These are phyloP conservation scores for Esperia sulphurella DNA, from an alignment of 2,888 invertebrate genomes.

Conservation along the genomic window DNA sequence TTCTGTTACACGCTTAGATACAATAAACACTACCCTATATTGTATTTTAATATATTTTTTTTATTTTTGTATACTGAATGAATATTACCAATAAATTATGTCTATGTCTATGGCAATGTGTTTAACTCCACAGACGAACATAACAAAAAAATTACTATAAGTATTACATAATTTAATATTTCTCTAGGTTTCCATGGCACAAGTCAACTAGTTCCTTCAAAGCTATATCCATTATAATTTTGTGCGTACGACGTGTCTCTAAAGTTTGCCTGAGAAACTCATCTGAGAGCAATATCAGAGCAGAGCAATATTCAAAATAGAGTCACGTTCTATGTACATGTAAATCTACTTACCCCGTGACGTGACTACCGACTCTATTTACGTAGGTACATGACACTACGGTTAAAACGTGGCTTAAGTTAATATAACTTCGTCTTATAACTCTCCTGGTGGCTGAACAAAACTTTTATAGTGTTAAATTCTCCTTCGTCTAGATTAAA, in stretches of 20 bases:
- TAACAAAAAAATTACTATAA: too few relatives aligned
- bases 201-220: not conserved
- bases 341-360: conserved; percentile 71
- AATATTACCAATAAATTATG: too few relatives aligned
- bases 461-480: too few relatives aligned
- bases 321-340: conserved; percentile 67
- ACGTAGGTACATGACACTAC: not conserved
- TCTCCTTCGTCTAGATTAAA: too few relatives aligned
- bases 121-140: too few relatives aligned
- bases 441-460: not conserved
- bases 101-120: too few relatives aligned
- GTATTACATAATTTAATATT: too few relatives aligned
- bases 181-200: too few relatives aligned
- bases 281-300: conserved; percentile 47
- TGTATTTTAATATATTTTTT: too few relatives aligned
- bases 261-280: conserved; percentile 27
- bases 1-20: too few relatives aligned
- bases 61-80: too few relatives aligned
- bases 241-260: conserved; percentile 5
- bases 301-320: conserved; percentile 60
- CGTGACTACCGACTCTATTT: conserved; percentile 6
- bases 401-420: not conserved
- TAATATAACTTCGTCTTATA: not conserved
- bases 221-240: not conserved
- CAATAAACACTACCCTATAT: too few relatives aligned